Conservation (phyloP, 2,797 vertebrate species). For the Oryzias sinensis region DNA sequence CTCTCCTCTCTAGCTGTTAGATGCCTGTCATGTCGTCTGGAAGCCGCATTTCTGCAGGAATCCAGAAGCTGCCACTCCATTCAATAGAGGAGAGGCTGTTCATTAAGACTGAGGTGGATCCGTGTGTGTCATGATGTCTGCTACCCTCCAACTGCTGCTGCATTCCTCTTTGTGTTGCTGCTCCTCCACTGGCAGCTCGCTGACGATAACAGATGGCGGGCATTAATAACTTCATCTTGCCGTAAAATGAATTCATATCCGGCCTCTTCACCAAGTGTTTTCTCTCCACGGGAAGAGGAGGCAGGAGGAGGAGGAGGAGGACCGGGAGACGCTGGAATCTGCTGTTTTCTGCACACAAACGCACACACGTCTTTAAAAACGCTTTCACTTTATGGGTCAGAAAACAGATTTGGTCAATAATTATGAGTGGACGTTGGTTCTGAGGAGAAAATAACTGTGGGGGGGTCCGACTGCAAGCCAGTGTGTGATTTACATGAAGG, state of each 20-base stretch:
- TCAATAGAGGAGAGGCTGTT: constrained; percentile 15
- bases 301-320: constrained; percentile 6
- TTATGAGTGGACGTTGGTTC: constrained; percentile 51
- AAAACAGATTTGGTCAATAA: constrained; percentile 64
- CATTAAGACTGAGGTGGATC: constrained; percentile 33
- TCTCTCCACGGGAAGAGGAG: constrained; percentile 26
- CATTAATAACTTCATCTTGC: constrained; percentile 74
- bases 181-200: constrained; percentile 59
- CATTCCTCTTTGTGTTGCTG: constrained; percentile 41
- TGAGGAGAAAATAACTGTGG: constrained; percentile 32
- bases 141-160: constrained; percentile 35
- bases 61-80: constrained; percentile 7
- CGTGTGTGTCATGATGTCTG: constrained; percentile 39
- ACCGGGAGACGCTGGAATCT: constrained; percentile 16
- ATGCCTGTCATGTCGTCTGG: background rate
- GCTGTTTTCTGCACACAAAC: constrained; percentile 40
- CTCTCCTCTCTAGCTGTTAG: background rate
- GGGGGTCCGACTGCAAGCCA: constrained; percentile 7
- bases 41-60: constrained; percentile 26
- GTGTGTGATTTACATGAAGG: constrained; percentile 6
- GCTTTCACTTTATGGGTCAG: constrained; percentile 59
- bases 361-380: constrained; percentile 36
- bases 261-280: constrained; percentile 58
- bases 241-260: constrained; percentile 73
- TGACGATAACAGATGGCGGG: constrained; percentile 72